Evolutionary conservation across 2,888 invertebrate species (phyloP).

Genomic region (Phytoseiulus persimilis): DNA sequence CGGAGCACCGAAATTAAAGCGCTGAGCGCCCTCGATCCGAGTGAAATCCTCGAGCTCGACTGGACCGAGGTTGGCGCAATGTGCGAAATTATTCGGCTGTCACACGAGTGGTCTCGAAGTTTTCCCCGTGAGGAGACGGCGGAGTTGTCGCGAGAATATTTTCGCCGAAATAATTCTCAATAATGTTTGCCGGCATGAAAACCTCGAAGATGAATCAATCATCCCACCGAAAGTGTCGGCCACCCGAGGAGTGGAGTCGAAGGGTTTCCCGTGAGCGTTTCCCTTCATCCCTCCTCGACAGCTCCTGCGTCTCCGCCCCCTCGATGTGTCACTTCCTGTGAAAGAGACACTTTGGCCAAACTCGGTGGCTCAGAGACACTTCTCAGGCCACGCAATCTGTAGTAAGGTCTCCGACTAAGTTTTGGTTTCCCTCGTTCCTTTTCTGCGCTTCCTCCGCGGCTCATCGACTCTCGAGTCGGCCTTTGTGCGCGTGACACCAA

Average conservation of each 20-base stretch:
- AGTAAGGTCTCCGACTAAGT: neutral
- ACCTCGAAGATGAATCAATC: too few species aligned
- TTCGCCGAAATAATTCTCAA: neutral
- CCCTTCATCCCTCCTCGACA: neutral
- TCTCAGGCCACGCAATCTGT: neutral
- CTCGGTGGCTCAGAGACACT: neutral
- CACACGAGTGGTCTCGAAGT: neutral
- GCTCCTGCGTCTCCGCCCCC: neutral
- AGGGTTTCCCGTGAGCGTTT: neutral
- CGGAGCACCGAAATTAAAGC: neutral
- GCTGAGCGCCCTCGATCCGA: neutral
- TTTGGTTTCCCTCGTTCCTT: neutral
- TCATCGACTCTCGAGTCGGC: neutral
- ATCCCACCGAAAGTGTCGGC: too few species aligned
- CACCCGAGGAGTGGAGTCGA: too few species aligned
- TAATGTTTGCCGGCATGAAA: too few species aligned
- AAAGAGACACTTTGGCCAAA: neutral
- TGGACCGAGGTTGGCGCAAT: too few species aligned
- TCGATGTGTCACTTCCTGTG: neutral
- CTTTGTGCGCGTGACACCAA: neutral
- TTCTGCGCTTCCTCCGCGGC: neutral
- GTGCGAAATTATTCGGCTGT: neutral
- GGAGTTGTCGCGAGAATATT: neutral
- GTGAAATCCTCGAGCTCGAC: neutral
- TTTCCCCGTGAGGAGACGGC: neutral